These are phyloP conservation scores for Frankliniella fusca DNA, from an alignment of 2,888 invertebrate genomes.

Conservation along the genomic window DNA sequence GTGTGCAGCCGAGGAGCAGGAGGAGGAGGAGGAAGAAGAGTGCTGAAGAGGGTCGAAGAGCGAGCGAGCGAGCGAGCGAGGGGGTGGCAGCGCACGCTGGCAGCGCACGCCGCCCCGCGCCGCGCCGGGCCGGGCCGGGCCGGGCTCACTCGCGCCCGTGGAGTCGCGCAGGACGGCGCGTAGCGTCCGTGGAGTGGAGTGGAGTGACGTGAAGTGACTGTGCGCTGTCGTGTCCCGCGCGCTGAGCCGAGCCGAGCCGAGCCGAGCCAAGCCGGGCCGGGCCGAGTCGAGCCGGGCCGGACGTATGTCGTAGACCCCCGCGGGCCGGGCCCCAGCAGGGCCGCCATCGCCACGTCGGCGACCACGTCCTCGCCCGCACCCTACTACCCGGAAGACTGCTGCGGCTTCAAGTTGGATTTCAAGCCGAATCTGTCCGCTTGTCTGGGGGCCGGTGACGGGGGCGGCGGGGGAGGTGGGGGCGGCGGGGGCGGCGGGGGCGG, in stretches of 20 bases:
- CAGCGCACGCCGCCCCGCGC: not conserved
- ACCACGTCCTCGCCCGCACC: not conserved
- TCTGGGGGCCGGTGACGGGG: conserved; percentile 45
- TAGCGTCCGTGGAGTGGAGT: not conserved
- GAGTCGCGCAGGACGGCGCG: not conserved
- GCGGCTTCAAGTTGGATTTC: conserved; percentile 41
- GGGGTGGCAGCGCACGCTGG: not conserved
- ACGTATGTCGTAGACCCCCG: not conserved
- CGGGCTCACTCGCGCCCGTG: not conserved
- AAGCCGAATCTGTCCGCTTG: conserved; percentile 42
- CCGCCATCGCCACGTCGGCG: conserved; percentile 28
- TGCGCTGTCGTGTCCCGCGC: not conserved
- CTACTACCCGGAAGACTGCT: conserved; percentile 26
- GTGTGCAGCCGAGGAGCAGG: not conserved
- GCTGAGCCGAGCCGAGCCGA: not conserved
- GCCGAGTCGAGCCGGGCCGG: conserved; percentile 20
- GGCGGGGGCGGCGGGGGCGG: conserved; percentile 41
- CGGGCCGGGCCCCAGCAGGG: conserved; percentile 34
- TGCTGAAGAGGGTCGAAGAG: not conserved
- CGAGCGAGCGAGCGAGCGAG: not conserved
- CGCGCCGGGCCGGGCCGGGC: not conserved
- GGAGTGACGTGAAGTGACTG: not conserved
- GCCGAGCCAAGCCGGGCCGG: conserved; percentile 10
- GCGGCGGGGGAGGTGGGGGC: conserved; percentile 40
- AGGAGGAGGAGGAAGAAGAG: not conserved